phyloP scores from a whole-genome alignment of 2,113 vertebrate species.

The Sialia sialis region DNA sequence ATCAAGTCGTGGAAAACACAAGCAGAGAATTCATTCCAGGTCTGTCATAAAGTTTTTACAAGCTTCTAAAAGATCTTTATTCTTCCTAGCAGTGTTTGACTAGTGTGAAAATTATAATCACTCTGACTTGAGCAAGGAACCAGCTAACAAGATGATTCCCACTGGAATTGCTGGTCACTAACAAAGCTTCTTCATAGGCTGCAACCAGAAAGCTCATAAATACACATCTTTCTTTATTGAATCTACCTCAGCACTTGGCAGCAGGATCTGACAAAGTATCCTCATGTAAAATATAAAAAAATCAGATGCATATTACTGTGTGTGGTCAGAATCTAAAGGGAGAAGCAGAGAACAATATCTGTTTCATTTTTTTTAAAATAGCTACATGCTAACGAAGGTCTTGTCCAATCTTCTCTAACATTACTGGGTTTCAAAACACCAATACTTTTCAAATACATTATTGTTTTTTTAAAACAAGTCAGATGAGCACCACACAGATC shows the following conservation, averaged over 20 bases:
- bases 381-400: background rate
- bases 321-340: background rate
- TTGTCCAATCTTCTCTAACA: background rate
- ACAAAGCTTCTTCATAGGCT: background rate
- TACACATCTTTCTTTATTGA: background rate
- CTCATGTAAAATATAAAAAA: background rate
- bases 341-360: background rate
- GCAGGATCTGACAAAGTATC: background rate
- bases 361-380: background rate
- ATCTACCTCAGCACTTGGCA: background rate
- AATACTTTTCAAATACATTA: background rate
- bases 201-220: background rate
- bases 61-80: background rate
- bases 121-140: background rate
- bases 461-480: background rate
- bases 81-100: background rate
- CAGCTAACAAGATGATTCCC: background rate
- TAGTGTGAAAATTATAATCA: background rate
- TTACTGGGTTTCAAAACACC: background rate
- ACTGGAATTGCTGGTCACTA: background rate
- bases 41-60: background rate
- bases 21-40: background rate
- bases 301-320: background rate
- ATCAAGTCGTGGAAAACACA: rapidly evolving
- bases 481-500: background rate